Base-by-base conservation (phyloP, 2,113 vertebrate species). In the Labeo catla region DNA sequence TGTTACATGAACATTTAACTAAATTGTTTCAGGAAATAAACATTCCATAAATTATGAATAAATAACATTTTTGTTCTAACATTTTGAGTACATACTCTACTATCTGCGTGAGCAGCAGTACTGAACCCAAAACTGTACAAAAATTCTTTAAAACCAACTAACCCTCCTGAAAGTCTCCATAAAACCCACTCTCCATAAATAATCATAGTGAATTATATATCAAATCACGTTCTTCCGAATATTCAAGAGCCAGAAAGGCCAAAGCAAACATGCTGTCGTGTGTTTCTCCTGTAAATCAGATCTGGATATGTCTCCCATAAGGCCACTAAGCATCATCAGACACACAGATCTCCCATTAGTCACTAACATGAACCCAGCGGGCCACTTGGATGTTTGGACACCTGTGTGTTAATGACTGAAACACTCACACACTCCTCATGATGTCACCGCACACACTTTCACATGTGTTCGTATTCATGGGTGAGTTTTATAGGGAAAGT, bases 281-380 rank as follows among this genome's bases (percentile, higher is more conserved):
- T 23, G 72, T 23, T 21, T 23, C 19, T 74, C 21, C 70, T 47
- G 70, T 73, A 73, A 73, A 73, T 73, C 70, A 73, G 43, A 19
- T 47, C 10, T 2, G 12, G 13, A 74, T 49, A 4, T 7, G 45
- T 7, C 2, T 49, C 72, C 45, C 61, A 34, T 66, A 12, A 66
- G 63, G 0, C 63, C 63, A 1, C 1, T 13, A 3, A 70, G 66
- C 34, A 19, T 34, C 36, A 70, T 70, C 36, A 43, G 1, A 36
- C 65, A 66, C 65, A 36, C 16, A 57, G 54, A 57, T 19, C 16
- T 59, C 2, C 57, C 57, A 59, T 59, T 19, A 59, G 16, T 21
- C 57, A 8, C 57, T 21, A 19, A 59, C 57, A 59, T 19, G 21
- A 21, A 21, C 57, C 54, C 54, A 57, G 54, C 54, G 54, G 39